Base-by-base conservation (phyloP, 2,888 invertebrate genomes). In the Leptogaster cylindrica region DNA sequence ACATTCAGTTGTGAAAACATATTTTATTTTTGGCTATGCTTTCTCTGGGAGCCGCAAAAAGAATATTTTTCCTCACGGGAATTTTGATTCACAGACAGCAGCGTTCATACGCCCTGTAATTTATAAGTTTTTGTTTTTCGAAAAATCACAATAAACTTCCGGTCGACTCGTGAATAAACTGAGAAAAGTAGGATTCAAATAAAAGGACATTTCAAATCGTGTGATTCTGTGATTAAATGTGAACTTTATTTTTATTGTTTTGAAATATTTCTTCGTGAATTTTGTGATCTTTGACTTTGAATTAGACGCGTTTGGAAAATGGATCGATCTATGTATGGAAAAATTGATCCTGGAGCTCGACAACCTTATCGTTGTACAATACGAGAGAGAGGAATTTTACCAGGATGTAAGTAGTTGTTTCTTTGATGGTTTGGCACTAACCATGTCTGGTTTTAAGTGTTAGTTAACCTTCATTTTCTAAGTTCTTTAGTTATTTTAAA, bases 311-410 rank as follows among this genome's bases (percentile, higher is more conserved):
- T 46, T 10, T 31, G 20, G 16, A 75, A 68, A 44, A 92, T 93
- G 93, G 93, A 93, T 86, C 87, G 93, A 79, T 90, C 92, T 80
- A 93, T 92, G 92, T 93, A 93, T 80, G 93, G 93, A 73, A 92
- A 92, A 84, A 86, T 92, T 77, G 87, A 88, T 79, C 92, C 91
- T 65, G 91, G 92, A 76, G 90, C 89, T 78, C 88, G 92, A 81
- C 90, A 92, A 77, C 93, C 93, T 63, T 93, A 91, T 82, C 88
- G 92, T 81, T 92, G 93, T 80, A 88, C 91, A 64, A 85, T 91
- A 79, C 90, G 86, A 80, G 85, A 88, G 82, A 90, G 91, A 82
- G 92, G 91, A 77, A 90, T 90, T 73, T 88, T 89, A 76, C 92
- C 92, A 74, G 92, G 91, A 84, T 92, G 92, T 92, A 85, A 92